Evolutionary conservation across 2,888 invertebrate genomes (phyloP), one percentile per base, ranked within the genome.

Genomic region (Eledone cirrhosa): DNA sequence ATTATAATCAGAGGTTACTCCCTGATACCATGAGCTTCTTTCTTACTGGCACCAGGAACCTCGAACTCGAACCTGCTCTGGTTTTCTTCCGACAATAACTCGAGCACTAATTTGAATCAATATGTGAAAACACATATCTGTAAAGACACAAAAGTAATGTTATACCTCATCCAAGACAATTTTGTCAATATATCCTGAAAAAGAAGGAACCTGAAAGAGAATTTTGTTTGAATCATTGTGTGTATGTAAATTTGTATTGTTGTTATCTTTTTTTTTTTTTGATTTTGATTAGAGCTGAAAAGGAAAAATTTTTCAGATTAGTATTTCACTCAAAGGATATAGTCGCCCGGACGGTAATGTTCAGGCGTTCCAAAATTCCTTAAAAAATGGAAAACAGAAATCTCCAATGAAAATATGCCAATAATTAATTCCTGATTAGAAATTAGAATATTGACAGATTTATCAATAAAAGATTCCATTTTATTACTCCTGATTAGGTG

Each of bases 291-390:
- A 41, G 8, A 41, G 41, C 41, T 41, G 11, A 41, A 41, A 41
- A 8, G 11, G 11, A 41, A 41, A 11, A 41, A 41, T 41, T n/a
- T 41, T 41, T 41, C 41, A 8, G 41, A 41, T 41, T 41, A 41
- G 41, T 41, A 41, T 41, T 72, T 31, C 13, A 16, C 13, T 72
- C 22, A 41, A 72, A 72, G 72, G 72, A 72, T 72, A 72, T 72
- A 13, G n/a, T 41, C 72, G 72, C 41, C 72, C 22, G 69, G 72
- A 72, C 72, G 72, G 72, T 72, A 72, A 72, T 72, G 72, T 72
- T 72, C 72, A 31, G 41, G 72, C 72, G 72, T 72, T 41, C 22
- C 72, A 19, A 41, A n/a, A 41, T 31, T 72, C 72, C 72, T 31
- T 33, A 72, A 41, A 65, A 65, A 29, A 29, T 14, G 27, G 22